Base-by-base conservation (phyloP, 2,113 vertebrate species). In the Crocuta crocuta region DNA sequence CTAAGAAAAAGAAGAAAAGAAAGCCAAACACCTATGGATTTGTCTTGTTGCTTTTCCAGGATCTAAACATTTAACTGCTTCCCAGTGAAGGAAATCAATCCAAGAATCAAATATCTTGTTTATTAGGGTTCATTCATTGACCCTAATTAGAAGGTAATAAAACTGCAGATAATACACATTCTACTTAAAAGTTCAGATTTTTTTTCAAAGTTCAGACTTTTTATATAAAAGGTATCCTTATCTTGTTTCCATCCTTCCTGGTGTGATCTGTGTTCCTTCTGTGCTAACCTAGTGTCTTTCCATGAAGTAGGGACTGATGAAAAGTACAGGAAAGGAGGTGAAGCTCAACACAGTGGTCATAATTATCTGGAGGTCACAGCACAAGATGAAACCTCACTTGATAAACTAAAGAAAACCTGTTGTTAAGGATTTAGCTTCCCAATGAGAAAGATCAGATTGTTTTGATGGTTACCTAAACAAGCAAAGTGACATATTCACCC, bases 1-100 rank as follows among this genome's bases (percentile, higher is more conserved):
- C 24, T 73, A 90, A 74, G 65, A 28, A 95, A 53, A 53, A 65
- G 63, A 63, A n/a, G 65, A 91, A 78, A 65, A 43, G 31, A 91
- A 79, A 24, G 31, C 73, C 19, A 58, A 80, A 35, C 10, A 48
- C 5, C 53, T n/a, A 17, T 26, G 50, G 33, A 83, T 63, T 53
- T 84, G 55, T 63, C 55, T 80, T 86, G 19, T 53, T 96, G 84
- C 17, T 73, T 91, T 96, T 48, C 61, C 45, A 95, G 63, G n/a
- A 86, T 78, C 33, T 81, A 73, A 96, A 82, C 7, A 86, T 76
- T 63, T 85, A 82, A 76, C 28, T 48, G 45, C 24, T 94, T 89
- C 50, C 79, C 13, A 21, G 43, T 26, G 31, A 35, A 43, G 35
- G 65, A 86, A 79, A 70, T 89, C 39, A 95, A 89, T 48, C 35